Percentiles rank a stretch among this genome's conserved stretches.
Conservation (phyloP, 1,140 invertebrate genomes). For the Megalopta genalis region DNA sequence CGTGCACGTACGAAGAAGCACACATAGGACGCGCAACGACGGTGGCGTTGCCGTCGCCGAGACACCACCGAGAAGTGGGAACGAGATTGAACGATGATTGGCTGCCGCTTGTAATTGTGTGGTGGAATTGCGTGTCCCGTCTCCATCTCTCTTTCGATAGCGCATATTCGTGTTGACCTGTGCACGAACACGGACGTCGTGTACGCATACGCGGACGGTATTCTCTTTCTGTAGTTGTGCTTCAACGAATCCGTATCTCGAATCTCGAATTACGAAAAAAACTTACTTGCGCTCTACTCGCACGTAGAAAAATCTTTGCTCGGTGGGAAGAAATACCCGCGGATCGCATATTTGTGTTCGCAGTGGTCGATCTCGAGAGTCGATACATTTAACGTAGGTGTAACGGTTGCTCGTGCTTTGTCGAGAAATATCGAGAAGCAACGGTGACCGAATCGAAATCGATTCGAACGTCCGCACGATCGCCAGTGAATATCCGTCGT, state of each 20-base stretch:
- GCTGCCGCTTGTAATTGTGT: background rate
- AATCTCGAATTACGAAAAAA: background rate
- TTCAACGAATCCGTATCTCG: background rate
- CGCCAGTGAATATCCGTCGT: background rate
- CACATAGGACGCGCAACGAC: no score
- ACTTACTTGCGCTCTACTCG: background rate
- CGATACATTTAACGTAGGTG: background rate
- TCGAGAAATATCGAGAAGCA: background rate
- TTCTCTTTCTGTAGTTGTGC: background rate
- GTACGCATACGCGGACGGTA: background rate
- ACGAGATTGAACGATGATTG: background rate
- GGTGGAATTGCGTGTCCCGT: background rate
- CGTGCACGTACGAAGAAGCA: no score
- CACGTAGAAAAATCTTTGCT: background rate
- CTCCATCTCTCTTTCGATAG: background rate
- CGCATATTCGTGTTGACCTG: constrained; percentile 7
- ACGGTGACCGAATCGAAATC: background rate
- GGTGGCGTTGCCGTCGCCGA: background rate
- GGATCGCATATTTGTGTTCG: background rate
- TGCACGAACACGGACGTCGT: background rate
- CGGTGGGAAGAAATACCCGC: no score
- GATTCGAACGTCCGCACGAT: background rate
- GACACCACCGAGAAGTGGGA: background rate
- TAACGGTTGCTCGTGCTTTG: background rate
- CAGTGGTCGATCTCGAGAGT: background rate